Evolutionary conservation across 2,888 invertebrate species (phyloP), one percentile per base, ranked within the genome.

Genomic region (Drosophila limbata): DNA sequence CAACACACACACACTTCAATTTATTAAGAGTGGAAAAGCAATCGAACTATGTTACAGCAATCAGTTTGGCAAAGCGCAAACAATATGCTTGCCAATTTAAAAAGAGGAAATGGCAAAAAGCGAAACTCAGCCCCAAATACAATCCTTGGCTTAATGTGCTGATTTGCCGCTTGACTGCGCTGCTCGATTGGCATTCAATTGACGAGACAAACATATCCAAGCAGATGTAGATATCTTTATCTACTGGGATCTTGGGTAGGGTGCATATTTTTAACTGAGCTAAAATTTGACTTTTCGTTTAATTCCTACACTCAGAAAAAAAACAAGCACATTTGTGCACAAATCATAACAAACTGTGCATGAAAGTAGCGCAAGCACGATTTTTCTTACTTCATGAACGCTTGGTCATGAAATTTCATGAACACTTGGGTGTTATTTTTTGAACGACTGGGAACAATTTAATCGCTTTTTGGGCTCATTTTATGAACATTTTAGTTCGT

Each of bases 131-230:
- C 51, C 57, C 63, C 50, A 59, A 60, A 69, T 25, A 19, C 42
- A 56, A 64, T 37, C 25, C 51, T 59, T 39, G 44, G 61, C 33
- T 60, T 50, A 45, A 51, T 50, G 42, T 51, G 61, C 8, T 60
- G 63, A 63, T 79, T 76, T 78, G 50, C 57, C 79, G 72, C 72
- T 72, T 70, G 65, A 74, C 53, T 74, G 69, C 75, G 42, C 40
- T 45, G 28, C 53, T 61, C 52, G 50, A 48, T 56, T 56, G 48
- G 37, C 33, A 48, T 55, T 21, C 64, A 50, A 64, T 77, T 64
- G 67, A 53, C 59, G 45, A 64, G 40, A 64, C 51, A 48, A 48
- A 33, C 59, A 66, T 39, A 56, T 42, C 11, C 35, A 33, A 31
- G n/a, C 17, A 44, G n/a, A 48, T 25, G 37, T 5, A 11, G 33